These are phyloP conservation scores for Panopea generosa DNA, from an alignment of 2,888 invertebrate species.

Conservation along the genomic window DNA sequence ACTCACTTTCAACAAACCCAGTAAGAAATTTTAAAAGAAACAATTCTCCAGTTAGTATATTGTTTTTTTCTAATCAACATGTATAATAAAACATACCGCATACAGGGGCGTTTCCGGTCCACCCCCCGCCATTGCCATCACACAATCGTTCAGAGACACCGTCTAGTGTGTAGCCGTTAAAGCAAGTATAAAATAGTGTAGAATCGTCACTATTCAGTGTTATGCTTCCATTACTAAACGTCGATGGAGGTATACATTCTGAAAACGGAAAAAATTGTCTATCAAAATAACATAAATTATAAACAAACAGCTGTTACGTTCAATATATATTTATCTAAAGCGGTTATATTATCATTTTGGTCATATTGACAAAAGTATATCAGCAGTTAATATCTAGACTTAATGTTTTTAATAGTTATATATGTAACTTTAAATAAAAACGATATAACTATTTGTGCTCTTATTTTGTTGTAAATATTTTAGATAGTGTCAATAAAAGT, in stretches of 20 bases:
- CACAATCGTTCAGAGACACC: slow-evolving; percentile 12
- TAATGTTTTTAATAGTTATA: no score
- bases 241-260: slow-evolving; percentile 15
- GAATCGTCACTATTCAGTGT: neutral
- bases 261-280: neutral
- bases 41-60: no score
- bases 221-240: slow-evolving; percentile 2
- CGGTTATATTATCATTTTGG: no score
- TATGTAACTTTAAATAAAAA: no score
- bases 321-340: no score
- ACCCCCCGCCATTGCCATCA: slow-evolving; percentile 17
- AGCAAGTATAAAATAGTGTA: slow-evolving; percentile 2
- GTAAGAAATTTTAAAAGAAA: no score
- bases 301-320: neutral
- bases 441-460: no score
- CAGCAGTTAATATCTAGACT: no score
- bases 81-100: slow-evolving; percentile 28
- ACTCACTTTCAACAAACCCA: no score
- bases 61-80: no score
- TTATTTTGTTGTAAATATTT: no score
- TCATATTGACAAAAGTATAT: no score
- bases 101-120: neutral
- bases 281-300: neutral
- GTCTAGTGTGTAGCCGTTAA: slow-evolving; percentile 8
- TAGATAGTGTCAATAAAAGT: neutral